Base-by-base conservation (phyloP, 2,113 vertebrate genomes). In the Monarcha castaneiventris region DNA sequence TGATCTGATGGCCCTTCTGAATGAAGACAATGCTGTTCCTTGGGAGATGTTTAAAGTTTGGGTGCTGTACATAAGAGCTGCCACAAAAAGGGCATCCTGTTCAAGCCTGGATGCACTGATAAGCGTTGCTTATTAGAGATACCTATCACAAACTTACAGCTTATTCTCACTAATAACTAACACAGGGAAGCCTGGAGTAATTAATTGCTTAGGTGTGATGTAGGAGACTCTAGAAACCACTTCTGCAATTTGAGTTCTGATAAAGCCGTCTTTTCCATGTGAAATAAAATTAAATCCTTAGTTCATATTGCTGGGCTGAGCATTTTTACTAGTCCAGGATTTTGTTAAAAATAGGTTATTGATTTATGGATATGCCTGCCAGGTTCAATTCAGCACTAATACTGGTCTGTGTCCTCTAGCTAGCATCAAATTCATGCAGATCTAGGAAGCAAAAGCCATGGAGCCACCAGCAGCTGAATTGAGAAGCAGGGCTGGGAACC, bases 81-180 rank as follows among this genome's bases (percentile, higher is more conserved):
- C 32, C 8, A 12, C 39, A 37, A 69, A 88, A 56, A 35, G 15
- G 5, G 6, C 54, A 22, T 35, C 21, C 30, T 4, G 2, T 44
- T 51, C 11, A 48, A 84, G 55, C 11, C 39, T 35, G 25, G 21
- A 16, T 84, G 46, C 35, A 39, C 35, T 56, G 52, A 26, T 56
- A 72, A 56, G 29, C 27, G 11, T 41, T 48, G 13, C 14, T 49
- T 30, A 21, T 73, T 52, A 79, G 44, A 71, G 33, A 32, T 30
- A 17, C 11, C 14, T 35, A 1, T 56, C 0, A 2, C 41, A 41
- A 48, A 67, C 1, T 43, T 75, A 29, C 1, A 2, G 26, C 27
- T 62, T 77, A 55, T 44, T 43, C 37, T 79, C 6, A 30, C 51
- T 64, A 68, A n/a, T 51, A 64, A 77, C 10, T 37, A 33, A 20